Evolutionary conservation across 2,797 vertebrate genomes (phyloP).

Genomic region (Heterohyrax brucei): DNA sequence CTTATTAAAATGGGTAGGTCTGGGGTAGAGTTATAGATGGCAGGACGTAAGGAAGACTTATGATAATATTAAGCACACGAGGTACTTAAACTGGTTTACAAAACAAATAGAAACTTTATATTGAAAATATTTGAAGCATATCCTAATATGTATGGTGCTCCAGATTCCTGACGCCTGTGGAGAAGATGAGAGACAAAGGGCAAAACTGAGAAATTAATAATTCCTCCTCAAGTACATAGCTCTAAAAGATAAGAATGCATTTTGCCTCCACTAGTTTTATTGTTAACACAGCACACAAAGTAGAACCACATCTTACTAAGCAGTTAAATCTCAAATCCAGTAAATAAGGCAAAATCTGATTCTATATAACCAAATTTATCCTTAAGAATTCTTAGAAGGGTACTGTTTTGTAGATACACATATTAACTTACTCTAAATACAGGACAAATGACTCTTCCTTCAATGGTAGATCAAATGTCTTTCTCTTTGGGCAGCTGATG

Average conservation of each 20-base stretch:
- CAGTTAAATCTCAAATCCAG: slow-evolving; percentile 12
- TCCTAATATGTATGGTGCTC: not conserved
- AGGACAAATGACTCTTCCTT: not conserved
- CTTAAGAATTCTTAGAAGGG: slow-evolving; percentile 13
- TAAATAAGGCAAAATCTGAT: slow-evolving; percentile 8
- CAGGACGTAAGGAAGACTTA: not conserved
- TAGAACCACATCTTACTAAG: not conserved
- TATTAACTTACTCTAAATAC: not conserved
- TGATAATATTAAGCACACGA: not conserved
- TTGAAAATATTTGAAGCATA: not conserved
- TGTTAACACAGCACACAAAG: not conserved
- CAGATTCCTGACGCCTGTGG: not conserved
- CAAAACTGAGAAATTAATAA: not conserved
- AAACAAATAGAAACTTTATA: not conserved
- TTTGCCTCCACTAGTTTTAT: not conserved
- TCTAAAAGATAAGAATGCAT: not conserved
- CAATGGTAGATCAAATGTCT: not conserved
- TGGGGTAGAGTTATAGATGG: not conserved
- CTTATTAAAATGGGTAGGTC: not conserved
- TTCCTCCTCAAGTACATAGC: not conserved
- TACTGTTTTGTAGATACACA: not conserved
- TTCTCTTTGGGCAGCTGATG: too few relatives aligned
- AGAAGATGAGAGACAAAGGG: not conserved
- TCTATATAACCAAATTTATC: not conserved
- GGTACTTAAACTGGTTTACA: not conserved